These are phyloP conservation scores for Cryptoprocta ferox DNA, from an alignment of 2,797 vertebrate species.

Conservation along the genomic window DNA sequence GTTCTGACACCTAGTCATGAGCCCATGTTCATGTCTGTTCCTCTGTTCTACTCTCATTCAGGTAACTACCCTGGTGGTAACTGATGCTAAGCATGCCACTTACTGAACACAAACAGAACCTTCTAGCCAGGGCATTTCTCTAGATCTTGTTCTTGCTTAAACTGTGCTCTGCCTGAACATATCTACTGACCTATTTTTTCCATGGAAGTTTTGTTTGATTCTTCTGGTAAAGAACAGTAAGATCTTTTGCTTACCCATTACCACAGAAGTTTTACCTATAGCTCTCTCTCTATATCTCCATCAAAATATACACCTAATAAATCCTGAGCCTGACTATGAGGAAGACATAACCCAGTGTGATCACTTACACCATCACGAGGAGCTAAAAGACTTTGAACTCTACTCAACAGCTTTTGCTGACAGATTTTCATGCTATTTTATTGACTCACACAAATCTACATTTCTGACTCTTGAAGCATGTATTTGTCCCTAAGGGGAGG, in stretches of 20 bases:
- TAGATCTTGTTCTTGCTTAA: background rate
- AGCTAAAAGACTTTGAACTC: background rate
- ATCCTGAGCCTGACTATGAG: background rate
- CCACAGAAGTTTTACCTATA: background rate
- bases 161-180: background rate
- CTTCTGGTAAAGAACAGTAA: background rate
- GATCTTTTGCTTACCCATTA: background rate
- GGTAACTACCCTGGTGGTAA: background rate
- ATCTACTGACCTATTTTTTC: background rate
- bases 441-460: background rate
- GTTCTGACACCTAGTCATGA: background rate
- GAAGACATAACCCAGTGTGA: background rate
- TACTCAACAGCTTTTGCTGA: background rate
- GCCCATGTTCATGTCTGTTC: fast-evolving
- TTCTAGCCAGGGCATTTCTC: fast-evolving
- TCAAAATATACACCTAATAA: background rate
- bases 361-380: background rate
- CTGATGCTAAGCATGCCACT: background rate
- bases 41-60: background rate
- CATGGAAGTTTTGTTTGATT: background rate
- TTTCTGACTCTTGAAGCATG: background rate
- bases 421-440: background rate
- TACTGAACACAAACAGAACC: background rate
- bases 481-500: too few relatives aligned
- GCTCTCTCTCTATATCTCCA: background rate